Base-by-base conservation (phyloP, 2,797 vertebrate genomes). In the Picus viridis region DNA sequence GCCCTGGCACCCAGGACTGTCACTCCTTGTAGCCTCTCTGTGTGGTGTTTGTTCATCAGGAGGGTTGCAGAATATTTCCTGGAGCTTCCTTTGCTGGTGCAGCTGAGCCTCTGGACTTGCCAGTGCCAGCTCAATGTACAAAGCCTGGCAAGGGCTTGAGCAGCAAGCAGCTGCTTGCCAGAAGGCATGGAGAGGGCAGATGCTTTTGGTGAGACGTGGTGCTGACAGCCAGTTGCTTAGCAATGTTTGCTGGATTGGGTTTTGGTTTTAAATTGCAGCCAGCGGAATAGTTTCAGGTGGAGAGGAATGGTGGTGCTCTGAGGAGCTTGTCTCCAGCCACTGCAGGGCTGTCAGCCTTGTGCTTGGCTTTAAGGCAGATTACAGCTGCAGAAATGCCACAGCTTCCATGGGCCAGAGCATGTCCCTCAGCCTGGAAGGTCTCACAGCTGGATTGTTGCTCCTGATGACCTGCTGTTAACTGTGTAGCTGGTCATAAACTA, bases 171-270 rank as follows among this genome's bases (percentile, higher is more conserved):
- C 16, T 88, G 23, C 68, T 91, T 88, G 81, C 85, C 88, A 88
- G 68, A 71, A 91, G 92, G 88, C 89, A 67, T 3, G 41, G 84
- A 83, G 59, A 93, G 89, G 94, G 88, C 83, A 95, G 43, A 90
- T 86, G 51, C n/a, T 93, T 94, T 73, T 6, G 73, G 29, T 58
- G 51, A 57, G 63, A 87, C 80, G 49, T 79, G 57, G 56, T 49
- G 73, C 59, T 41, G 51, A 39, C 88, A 88, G 83, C 86, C 64
- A 80, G 77, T 96, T 96, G 93, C 92, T 95, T 95, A 86, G 92
- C 69, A 94, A 34, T 94, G 56, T 71, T 90, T 94, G 87, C 91
- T 92, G 88, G 88, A 72, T 76, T 96, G 78, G 71, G 84, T 86
- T 75, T 77, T 93, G 63, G 70, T 86, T 69, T 88, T 56, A 76